Evolutionary conservation across 1,140 invertebrate genomes (phyloP).

Genomic region (Formica selysi): DNA sequence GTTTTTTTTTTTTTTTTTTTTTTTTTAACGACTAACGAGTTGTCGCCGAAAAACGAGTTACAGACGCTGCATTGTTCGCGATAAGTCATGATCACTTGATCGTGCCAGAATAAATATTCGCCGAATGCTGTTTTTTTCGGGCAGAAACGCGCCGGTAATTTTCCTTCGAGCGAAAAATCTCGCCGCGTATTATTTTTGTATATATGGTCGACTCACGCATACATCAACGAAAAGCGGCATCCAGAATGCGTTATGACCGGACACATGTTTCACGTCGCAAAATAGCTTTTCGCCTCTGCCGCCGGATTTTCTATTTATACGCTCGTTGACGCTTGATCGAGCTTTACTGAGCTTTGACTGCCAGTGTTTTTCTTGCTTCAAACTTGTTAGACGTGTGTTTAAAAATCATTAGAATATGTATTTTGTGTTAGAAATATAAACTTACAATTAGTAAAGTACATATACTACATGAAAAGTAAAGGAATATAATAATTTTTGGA

Average conservation of each 20-base stretch:
- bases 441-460: background rate
- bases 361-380: conserved; percentile 12
- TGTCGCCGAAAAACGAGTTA: conserved; percentile 11
- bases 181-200: conserved; percentile 56
- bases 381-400: background rate
- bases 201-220: background rate
- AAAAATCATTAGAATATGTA: background rate
- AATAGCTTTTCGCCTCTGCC: conserved; percentile 64
- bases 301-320: conserved; percentile 62
- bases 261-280: conserved; percentile 45
- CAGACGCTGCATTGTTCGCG: background rate
- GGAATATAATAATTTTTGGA: background rate
- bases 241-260: conserved; percentile 35
- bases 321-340: conserved; percentile 22
- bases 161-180: conserved; percentile 24
- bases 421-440: background rate
- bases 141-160: background rate
- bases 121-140: conserved; percentile 4
- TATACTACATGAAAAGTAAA: background rate
- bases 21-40: background rate
- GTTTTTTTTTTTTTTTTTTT: background rate
- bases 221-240: background rate
- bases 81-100: conserved; percentile 20
- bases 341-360: background rate
- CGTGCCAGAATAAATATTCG: conserved; percentile 30